These are phyloP conservation scores for Parazoanthus atlanticus DNA, from an alignment of 92 coral and sea anemone genomes.

Conservation along the genomic window DNA sequence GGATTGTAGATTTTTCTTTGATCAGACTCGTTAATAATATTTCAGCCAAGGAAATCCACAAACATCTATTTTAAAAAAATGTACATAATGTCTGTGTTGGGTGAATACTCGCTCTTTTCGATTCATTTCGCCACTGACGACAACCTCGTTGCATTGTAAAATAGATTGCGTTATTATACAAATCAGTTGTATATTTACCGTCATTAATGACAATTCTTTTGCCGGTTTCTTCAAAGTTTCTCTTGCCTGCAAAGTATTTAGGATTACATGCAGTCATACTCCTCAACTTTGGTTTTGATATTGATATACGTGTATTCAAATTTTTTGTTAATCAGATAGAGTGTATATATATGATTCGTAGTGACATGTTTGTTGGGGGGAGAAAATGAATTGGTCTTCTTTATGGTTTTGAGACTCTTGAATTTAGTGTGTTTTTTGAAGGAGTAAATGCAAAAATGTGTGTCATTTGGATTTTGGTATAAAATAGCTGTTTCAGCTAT, in stretches of 20 bases:
- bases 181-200: no score
- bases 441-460: background rate
- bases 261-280: no score
- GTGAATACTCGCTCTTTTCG: background rate
- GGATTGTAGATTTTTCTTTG: background rate
- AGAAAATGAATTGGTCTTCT: background rate
- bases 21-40: background rate
- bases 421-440: background rate
- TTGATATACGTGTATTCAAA: no score
- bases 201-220: no score
- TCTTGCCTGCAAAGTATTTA: no score
- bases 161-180: background rate
- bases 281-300: no score
- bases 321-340: no score
- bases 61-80: background rate
- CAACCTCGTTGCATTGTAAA: background rate
- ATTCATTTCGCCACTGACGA: background rate
- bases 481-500: background rate
- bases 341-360: no score
- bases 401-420: background rate
- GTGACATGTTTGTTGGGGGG: no score
- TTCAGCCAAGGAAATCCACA: background rate
- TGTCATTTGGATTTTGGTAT: no score
- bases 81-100: background rate
- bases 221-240: no score